These are phyloP conservation scores for Formicarius rufipectus DNA, from an alignment of 2,113 vertebrate species.

Conservation along the genomic window DNA sequence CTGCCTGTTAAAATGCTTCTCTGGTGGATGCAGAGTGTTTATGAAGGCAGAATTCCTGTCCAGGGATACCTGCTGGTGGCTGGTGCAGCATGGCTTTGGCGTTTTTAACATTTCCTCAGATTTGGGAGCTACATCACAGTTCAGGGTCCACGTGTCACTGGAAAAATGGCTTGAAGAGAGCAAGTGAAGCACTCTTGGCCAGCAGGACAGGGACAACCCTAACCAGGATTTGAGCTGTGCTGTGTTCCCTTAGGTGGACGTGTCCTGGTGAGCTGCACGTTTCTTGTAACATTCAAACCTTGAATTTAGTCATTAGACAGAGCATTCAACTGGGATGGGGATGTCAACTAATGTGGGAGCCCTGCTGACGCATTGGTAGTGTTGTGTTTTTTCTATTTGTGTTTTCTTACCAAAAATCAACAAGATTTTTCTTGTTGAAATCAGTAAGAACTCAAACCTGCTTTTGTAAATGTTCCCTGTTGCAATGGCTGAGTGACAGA, in stretches of 20 bases:
- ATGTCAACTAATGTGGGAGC: accelerated
- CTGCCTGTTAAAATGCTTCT: background rate
- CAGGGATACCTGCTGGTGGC: background rate
- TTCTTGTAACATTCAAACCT: background rate
- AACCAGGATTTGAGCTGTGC: background rate
- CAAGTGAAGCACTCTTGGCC: background rate
- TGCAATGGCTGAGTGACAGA: background rate
- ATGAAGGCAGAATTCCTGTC: background rate
- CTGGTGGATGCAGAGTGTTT: background rate
- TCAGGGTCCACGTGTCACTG: accelerated
- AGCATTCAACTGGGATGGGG: accelerated
- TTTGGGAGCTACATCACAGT: background rate
- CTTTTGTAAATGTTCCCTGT: background rate
- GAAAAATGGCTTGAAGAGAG: background rate
- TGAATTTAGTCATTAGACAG: background rate
- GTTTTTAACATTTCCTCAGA: background rate
- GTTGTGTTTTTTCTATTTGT: background rate
- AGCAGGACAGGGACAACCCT: background rate
- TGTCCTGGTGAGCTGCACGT: background rate
- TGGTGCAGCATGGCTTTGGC: background rate
- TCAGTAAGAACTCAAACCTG: background rate
- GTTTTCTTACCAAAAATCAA: background rate
- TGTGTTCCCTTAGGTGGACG: background rate
- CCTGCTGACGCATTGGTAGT: background rate
- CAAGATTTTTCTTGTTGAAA: background rate